Evolutionary conservation across 2,888 invertebrate species (phyloP), one percentile per base, ranked within the genome.

Genomic region (Drosophila crucigera): DNA sequence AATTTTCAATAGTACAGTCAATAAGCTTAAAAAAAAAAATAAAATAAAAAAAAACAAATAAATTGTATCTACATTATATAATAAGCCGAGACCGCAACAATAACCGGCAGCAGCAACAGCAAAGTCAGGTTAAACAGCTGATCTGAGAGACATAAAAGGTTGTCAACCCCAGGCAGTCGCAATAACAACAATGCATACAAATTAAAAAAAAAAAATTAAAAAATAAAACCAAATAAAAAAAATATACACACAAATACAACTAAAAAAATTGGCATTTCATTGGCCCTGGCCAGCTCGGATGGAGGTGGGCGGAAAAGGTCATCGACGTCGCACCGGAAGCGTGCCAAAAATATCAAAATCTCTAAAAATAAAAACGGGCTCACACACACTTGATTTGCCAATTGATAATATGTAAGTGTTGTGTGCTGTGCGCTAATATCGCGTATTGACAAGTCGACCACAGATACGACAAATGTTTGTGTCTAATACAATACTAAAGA

Each of bases 281-380:
- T 76, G 68, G 79, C 77, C 77, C 77, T 76, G 76, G 78, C 53
- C 78, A 71, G 55, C 50, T 25, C 47, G 53, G 43, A 39, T 68
- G 71, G 77, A 72, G 68, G 72, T 71, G 78, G 75, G 78, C 69
- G 78, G 69, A 76, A 85, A 88, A 89, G 83, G 87, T 88, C 87
- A 78, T 79, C 84, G 89, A 83, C 76, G 77, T 60, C 75, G 71
- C 82, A 80, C 76, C 85, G 81, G 88, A 84, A 89, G 85, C 88
- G 89, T 84, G 83, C 80, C 90, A 81, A 90, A 89, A 88, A 90
- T 89, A 89, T 71, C 68, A 78, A 82, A 72, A 70, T 68, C 65
- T 69, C 71, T 68, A 68, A 68, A 80, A 71, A 78, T 69, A 78
- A 70, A 77, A 78, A 72, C 79, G 72, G 64, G 76, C 76, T 73